These are phyloP conservation scores for Falco naumanni DNA, from an alignment of 2,797 vertebrate species.

Conservation along the genomic window DNA sequence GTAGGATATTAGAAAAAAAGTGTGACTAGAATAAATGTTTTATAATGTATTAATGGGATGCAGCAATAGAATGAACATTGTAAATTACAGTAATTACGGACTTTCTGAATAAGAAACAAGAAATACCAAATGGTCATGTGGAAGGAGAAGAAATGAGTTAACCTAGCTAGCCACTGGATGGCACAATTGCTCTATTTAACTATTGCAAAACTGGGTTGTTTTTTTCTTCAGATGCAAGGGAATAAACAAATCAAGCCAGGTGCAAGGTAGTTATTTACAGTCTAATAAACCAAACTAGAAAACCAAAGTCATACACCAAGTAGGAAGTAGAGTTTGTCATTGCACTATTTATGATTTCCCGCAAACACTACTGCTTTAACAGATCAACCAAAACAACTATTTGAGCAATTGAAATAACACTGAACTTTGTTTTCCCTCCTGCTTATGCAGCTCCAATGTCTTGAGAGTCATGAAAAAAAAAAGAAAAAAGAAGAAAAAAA, in stretches of 20 bases:
- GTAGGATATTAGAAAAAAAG: neutral
- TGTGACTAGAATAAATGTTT: neutral
- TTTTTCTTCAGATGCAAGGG: neutral
- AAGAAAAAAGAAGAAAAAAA: neutral
- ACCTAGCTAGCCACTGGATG: constrained; percentile 53
- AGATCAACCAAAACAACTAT: neutral
- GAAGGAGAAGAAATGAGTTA: neutral
- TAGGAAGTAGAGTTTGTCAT: neutral
- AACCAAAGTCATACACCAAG: neutral
- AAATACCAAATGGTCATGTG: neutral
- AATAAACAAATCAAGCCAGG: neutral
- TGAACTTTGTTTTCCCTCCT: neutral
- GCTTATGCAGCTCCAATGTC: neutral
- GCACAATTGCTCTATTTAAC: constrained; percentile 67
- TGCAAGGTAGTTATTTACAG: neutral
- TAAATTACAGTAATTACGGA: neutral
- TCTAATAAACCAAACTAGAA: neutral
- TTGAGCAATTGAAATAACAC: neutral
- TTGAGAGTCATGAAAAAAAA: neutral
- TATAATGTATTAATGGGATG: neutral
- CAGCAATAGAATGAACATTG: neutral
- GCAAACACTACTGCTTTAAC: neutral
- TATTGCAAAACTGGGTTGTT: constrained; percentile 8
- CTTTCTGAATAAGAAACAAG: neutral
- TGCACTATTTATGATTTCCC: neutral